Percentiles rank a stretch among this genome's conserved stretches.
Evolutionary conservation across 2,113 vertebrate genomes (phyloP).

Genomic region (Melanostigma gelatinosum): DNA sequence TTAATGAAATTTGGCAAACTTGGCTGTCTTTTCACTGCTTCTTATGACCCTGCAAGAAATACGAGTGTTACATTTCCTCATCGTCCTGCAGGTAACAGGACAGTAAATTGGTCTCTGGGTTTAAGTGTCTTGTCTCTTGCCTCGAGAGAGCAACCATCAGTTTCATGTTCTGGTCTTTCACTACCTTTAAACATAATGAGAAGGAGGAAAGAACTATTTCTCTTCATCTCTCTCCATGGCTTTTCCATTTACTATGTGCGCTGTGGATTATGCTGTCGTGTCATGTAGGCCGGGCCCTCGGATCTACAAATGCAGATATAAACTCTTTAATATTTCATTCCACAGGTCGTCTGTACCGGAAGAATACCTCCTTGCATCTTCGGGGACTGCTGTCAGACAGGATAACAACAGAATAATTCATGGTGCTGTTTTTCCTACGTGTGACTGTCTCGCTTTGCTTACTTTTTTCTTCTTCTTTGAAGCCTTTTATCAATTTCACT

Average conservation of each 20-base stretch:
- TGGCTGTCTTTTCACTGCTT: neutral
- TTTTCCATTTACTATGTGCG: constrained; percentile 51
- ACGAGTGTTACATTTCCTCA: neutral
- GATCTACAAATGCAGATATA: constrained; percentile 64
- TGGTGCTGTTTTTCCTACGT: constrained; percentile 54
- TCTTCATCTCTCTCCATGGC: constrained; percentile 54
- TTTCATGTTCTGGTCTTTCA: constrained; percentile 62
- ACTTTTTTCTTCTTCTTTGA: neutral
- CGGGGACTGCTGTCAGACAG: constrained; percentile 62
- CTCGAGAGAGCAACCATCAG: constrained; percentile 61
- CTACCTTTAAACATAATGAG: constrained; percentile 76
- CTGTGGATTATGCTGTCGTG: constrained; percentile 57
- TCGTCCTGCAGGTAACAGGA: constrained; percentile 39
- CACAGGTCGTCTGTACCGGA: constrained; percentile 59
- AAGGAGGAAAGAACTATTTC: constrained; percentile 51
- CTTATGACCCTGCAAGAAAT: neutral
- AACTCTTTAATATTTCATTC: constrained; percentile 79
- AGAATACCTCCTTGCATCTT: constrained; percentile 51
- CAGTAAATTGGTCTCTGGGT: constrained; percentile 69
- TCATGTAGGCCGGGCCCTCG: constrained; percentile 46
- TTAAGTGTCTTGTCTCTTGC: constrained; percentile 60
- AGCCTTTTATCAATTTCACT: constrained; percentile 40
- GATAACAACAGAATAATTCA: constrained; percentile 78
- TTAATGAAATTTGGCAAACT: constrained; percentile 8
- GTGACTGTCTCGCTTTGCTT: constrained; percentile 10